A percentile compares a stretch with the other conserved stretches of the same genome.
These are phyloP conservation scores for Asbolus verrucosus DNA, from an alignment of 1,140 invertebrate genomes.

Conservation along the genomic window DNA sequence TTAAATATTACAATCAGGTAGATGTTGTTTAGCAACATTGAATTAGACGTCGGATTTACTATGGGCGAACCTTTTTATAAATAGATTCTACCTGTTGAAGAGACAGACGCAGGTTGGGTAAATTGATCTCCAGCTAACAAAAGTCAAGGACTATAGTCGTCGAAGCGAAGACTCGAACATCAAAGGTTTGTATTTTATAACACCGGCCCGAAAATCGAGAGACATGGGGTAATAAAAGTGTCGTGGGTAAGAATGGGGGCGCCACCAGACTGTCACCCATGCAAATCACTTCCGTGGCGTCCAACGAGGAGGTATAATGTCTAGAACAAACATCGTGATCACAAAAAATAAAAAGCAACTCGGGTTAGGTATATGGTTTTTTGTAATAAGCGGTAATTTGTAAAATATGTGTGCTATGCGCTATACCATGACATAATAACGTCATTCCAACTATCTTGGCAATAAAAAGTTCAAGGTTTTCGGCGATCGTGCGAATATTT, in stretches of 20 bases:
- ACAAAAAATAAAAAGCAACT: too few relatives aligned
- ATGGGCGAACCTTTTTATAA: constrained; percentile 22
- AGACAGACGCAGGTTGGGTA: not conserved
- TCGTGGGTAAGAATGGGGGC: not conserved
- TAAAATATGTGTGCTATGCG: too few relatives aligned
- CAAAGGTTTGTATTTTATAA: not conserved
- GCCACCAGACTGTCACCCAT: too few relatives aligned
- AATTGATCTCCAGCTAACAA: constrained; percentile 3
- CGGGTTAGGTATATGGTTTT: too few relatives aligned
- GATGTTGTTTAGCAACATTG: constrained; percentile 14
- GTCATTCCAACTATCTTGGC: too few relatives aligned
- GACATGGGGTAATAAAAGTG: not conserved
- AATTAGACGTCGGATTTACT: constrained; percentile 10
- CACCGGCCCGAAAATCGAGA: not conserved
- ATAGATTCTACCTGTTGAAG: constrained; percentile 20
- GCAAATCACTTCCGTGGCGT: too few relatives aligned
- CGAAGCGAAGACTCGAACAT: not conserved
- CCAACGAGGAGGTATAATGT: too few relatives aligned
- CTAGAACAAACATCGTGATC: too few relatives aligned
- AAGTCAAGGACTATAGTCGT: not conserved
- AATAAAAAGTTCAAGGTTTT: too few relatives aligned
- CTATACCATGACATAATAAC: too few relatives aligned
- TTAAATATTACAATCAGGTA: constrained; percentile 9
- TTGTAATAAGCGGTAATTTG: too few relatives aligned
- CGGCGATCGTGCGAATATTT: too few relatives aligned